Evolutionary conservation across 2,797 vertebrate genomes (phyloP).

Genomic region (Oceanodroma leucorhoa): DNA sequence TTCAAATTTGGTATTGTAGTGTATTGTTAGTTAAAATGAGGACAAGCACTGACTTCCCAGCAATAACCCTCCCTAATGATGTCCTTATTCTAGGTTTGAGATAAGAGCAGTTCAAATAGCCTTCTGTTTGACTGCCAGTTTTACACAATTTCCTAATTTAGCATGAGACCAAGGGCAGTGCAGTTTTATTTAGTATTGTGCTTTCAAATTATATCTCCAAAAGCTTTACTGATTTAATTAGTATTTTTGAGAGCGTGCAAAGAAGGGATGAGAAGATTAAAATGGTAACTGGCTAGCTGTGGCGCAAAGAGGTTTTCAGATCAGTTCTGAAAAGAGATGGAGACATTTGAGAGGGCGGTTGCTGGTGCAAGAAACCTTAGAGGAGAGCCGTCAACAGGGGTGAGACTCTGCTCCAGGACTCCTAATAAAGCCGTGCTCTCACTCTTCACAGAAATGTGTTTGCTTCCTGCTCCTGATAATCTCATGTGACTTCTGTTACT

Average conservation of each 20-base stretch:
- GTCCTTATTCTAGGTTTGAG: slow-evolving; percentile 31
- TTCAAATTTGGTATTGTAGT: slow-evolving; percentile 37
- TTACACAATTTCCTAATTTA: slow-evolving; percentile 9
- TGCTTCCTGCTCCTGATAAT: slow-evolving; percentile 6
- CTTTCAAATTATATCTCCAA: background rate
- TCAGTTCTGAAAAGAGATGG: background rate
- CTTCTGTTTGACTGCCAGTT: slow-evolving; percentile 35
- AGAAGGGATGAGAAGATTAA: background rate
- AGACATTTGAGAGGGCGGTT: slow-evolving; percentile 14
- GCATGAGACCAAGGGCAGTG: background rate
- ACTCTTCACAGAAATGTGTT: background rate
- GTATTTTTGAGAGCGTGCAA: background rate
- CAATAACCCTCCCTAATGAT: slow-evolving; percentile 8
- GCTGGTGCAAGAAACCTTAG: slow-evolving; percentile 21
- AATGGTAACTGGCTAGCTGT: background rate
- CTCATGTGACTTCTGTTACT: slow-evolving; percentile 49
- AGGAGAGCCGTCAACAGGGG: background rate
- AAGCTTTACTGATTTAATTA: slow-evolving; percentile 27
- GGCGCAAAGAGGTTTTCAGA: background rate
- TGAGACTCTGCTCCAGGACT: background rate
- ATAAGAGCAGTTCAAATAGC: slow-evolving; percentile 26
- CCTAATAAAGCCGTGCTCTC: slow-evolving; percentile 16
- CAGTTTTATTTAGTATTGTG: slow-evolving; percentile 6
- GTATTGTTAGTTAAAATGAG: slow-evolving; percentile 32
- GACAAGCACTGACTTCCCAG: slow-evolving; percentile 32